Base-by-base conservation (phyloP, 1,140 invertebrate genomes). In the Zaprionus nigranus region DNA sequence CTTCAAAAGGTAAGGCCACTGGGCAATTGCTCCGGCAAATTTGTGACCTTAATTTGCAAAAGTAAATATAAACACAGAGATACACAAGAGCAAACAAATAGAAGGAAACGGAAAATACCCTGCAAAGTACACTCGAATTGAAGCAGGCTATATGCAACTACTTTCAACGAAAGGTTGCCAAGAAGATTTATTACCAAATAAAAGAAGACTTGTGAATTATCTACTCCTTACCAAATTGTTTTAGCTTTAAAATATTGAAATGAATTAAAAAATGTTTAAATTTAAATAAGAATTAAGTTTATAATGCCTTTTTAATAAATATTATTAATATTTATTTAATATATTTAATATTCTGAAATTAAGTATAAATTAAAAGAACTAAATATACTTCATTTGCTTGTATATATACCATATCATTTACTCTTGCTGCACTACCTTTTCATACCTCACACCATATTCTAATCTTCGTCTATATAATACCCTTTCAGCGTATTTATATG, bases 31-130 rank as follows among this genome's bases (percentile, higher is more conserved):
- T 68, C 62, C 64, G 61, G 65, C 66, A 75, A 86, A 86, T 81
- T 82, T 91, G 87, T 90, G 91, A 92, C 91, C 91, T 92, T 91
- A 92, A 92, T 92, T 92, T 92, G 91, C 67, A 65, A 90, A 92
- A 85, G 81, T 90, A 91, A 92, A 92, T 79, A 91, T 71, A 75
- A 79, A 67, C 17, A 38, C 9, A 59, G 54, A 12, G 17, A 54
- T 5, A 6, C 15, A 24, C 13, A 26, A 62, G 2, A 17, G 62
- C 20, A 51, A 51, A 51, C 46, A 51, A 51, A 24, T 3, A 5
- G 46, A n/a, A n/a, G 13, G 26, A 30, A 11, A 15, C 40, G 15
- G 6, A 6, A 17, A 13, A 51, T 51, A 51, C 46, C 46, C 46
- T 49, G 46, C 12, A 56, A n/a, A 51, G 20, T 22, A 17, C 9